These are phyloP conservation scores for Carposina sasakii DNA, from an alignment of 1,140 invertebrate species.

Conservation along the genomic window DNA sequence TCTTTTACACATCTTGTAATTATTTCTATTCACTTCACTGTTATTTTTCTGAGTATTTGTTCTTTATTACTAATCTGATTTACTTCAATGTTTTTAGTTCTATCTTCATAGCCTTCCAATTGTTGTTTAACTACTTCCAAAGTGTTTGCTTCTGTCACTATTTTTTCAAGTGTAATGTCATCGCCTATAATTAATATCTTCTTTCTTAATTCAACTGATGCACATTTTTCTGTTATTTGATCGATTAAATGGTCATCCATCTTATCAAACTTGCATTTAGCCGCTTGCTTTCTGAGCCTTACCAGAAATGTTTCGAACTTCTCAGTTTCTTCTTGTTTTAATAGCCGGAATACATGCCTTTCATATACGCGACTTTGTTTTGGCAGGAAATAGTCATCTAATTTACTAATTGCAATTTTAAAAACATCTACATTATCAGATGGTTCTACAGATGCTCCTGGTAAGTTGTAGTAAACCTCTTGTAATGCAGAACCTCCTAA, in stretches of 20 bases:
- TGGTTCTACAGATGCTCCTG: neutral
- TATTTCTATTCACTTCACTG: too few species aligned
- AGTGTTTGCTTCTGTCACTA: too few species aligned
- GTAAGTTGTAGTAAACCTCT: neutral
- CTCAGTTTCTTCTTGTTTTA: neutral
- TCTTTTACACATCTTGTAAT: too few species aligned
- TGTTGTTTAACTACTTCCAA: too few species aligned
- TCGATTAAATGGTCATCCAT: neutral
- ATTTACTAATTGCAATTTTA: neutral
- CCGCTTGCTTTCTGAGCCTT: neutral
- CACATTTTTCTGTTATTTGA: neutral
- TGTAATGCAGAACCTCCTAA: neutral
- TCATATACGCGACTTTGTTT: neutral
- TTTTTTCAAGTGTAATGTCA: too few species aligned
- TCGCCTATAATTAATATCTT: neutral
- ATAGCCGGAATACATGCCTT: neutral
- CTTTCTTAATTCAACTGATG: neutral
- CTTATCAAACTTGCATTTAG: neutral
- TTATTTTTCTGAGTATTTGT: too few species aligned
- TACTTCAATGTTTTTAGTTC: too few species aligned
- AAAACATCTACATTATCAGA: neutral
- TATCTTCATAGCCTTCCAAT: too few species aligned
- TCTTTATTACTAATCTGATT: too few species aligned
- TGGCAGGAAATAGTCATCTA: neutral
- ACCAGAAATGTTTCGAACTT: neutral